These are phyloP conservation scores for Hyppa rectilinea DNA, from an alignment of 2,888 invertebrate genomes.

Conservation along the genomic window DNA sequence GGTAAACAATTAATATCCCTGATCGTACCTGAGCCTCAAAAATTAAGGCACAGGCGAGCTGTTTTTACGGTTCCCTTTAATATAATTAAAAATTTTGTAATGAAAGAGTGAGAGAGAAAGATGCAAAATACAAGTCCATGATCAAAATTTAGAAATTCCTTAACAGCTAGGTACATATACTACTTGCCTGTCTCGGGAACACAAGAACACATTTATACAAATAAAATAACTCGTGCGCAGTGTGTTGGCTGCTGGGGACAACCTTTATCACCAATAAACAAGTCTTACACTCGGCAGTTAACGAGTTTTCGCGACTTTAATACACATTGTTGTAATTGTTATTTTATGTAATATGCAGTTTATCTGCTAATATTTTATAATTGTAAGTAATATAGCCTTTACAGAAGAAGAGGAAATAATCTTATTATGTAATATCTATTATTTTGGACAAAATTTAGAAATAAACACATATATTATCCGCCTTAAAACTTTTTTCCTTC, in stretches of 20 bases:
- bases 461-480: background rate
- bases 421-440: background rate
- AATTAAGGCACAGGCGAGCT: too few species aligned
- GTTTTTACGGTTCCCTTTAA: too few species aligned
- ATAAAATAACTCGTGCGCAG: conserved; percentile 30
- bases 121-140: too few species aligned
- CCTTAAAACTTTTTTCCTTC: too few species aligned
- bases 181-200: background rate
- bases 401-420: too few species aligned
- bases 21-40: background rate
- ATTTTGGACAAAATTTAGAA: background rate
- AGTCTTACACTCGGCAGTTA: background rate
- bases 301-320: conserved; percentile 12
- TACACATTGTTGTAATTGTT: background rate
- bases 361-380: background rate
- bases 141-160: background rate
- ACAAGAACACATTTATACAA: conserved; percentile 14
- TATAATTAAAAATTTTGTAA: background rate
- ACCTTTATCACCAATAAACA: conserved; percentile 42
- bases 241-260: conserved; percentile 13
- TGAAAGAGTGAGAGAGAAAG: background rate
- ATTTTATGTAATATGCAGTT: conserved; percentile 8
- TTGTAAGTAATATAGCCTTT: background rate
- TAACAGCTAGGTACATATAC: background rate
- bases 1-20: too few species aligned